These are phyloP conservation scores for Clavelina lepadiformis DNA, from an alignment of 23 tunicate species.

Conservation along the genomic window DNA sequence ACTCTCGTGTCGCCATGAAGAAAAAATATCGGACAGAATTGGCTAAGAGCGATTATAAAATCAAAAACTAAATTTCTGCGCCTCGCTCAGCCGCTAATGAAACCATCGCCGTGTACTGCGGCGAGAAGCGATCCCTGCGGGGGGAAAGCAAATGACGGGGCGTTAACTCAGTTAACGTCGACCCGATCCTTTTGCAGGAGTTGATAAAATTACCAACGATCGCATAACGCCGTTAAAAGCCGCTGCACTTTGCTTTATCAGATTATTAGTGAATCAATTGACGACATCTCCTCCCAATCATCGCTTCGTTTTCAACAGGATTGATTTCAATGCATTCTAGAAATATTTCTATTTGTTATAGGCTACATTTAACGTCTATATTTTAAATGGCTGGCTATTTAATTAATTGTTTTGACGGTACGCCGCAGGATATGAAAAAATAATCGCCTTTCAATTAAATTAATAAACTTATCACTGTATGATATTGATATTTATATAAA, in stretches of 20 bases:
- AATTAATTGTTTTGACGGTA: too few relatives aligned
- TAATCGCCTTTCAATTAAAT: too few relatives aligned
- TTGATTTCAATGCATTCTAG: neutral
- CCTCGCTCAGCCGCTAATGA: slow-evolving; percentile 18
- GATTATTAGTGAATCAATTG: slow-evolving; percentile 23
- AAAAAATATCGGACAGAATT: neutral
- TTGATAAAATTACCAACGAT: slow-evolving; percentile 56
- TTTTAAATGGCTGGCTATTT: too few relatives aligned
- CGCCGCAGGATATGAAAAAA: too few relatives aligned
- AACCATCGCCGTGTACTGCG: slow-evolving; percentile 3
- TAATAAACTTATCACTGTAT: too few relatives aligned
- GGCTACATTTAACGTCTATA: too few relatives aligned
- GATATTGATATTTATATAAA: too few relatives aligned
- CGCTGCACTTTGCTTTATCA: slow-evolving; percentile 17
- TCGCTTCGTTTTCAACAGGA: neutral
- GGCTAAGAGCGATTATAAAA: neutral
- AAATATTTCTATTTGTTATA: too few relatives aligned
- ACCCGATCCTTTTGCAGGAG: slow-evolving; percentile 29
- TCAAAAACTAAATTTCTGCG: neutral
- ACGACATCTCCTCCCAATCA: slow-evolving; percentile 12
- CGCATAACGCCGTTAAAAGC: slow-evolving; percentile 38
- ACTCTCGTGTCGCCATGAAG: neutral
- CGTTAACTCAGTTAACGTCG: slow-evolving; percentile 52
- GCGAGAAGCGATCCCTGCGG: neutral
- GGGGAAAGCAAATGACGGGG: slow-evolving; percentile 8